A percentile compares a stretch with the other conserved stretches of the same genome.
These are phyloP conservation scores for Chlamydotis undulata DNA, from an alignment of 2,113 vertebrate genomes.

Conservation along the genomic window DNA sequence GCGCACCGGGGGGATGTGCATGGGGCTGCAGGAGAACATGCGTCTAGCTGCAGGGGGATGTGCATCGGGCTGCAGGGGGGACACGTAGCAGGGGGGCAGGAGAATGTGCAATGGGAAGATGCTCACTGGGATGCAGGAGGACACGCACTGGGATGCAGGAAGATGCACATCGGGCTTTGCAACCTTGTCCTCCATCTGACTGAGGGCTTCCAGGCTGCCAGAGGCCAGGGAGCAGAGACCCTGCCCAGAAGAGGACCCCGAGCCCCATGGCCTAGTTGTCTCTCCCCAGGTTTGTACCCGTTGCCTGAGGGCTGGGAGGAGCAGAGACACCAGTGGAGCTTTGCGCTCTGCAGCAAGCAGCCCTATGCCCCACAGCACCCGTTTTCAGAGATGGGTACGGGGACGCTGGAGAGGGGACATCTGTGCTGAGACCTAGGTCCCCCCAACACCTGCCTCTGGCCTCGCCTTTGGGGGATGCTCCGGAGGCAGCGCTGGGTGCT, in stretches of 20 bases:
- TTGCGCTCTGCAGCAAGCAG: not conserved
- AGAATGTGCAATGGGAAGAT: not conserved
- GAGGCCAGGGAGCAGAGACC: not conserved
- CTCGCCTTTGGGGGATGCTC: not conserved
- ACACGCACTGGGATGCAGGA: not conserved
- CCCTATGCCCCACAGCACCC: not conserved
- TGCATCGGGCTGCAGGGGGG: not conserved
- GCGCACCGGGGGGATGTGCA: rapidly evolving
- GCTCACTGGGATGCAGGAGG: too few relatives aligned
- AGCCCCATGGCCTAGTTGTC: not conserved
- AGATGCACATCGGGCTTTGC: rapidly evolving
- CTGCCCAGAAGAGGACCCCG: not conserved
- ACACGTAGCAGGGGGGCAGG: rapidly evolving
- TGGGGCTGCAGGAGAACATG: not conserved
- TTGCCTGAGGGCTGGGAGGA: not conserved
- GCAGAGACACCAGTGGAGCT: not conserved
- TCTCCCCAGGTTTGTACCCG: not conserved
- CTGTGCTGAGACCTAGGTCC: not conserved
- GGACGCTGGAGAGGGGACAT: not conserved
- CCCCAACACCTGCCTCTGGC: rapidly evolving
- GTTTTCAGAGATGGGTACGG: rapidly evolving
- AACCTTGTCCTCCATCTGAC: not conserved
- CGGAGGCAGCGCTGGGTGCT: not conserved
- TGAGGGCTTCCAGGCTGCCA: not conserved
- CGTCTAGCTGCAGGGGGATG: too few relatives aligned